Evolutionary conservation across 64 coral and sea anemone genomes (phyloP), one percentile per base, ranked within the genome.

Genomic region (Pachyseris speciosa): DNA sequence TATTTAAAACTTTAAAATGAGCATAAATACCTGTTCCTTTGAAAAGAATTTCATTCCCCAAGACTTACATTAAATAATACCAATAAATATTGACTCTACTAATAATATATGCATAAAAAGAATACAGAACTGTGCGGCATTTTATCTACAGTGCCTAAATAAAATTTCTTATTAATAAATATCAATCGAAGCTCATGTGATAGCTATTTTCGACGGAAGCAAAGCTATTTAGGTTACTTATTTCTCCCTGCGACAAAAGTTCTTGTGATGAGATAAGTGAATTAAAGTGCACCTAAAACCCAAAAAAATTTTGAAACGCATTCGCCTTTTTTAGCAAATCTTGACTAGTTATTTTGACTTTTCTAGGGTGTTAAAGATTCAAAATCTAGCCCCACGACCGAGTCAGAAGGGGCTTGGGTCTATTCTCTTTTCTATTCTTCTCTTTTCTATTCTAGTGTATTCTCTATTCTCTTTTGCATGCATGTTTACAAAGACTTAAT

Each of bases 1-100:
- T 53, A 63, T 40, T 81, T 81, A 81, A 53, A 81, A 58, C 48
- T 81, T 81, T 81, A 81, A 63, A 81, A 63, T n/a, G n/a, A n/a
- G n/a, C n/a, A n/a, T n/a, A n/a, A n/a, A n/a, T n/a, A n/a, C 60
- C 33, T 39, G 22, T 61, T 81, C 51, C 29, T 12, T 58, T 58
- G 49, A 80, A 57, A 80, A 80, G 76, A 59, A 81, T 61, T 63
- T 37, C 32, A 81, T 81, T 61, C 48, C 77, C 77, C 51, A n/a
- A 19, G 20, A 61, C n/a, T 81, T 16, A 37, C 33, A 37, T 22
- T 71, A 67, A 78, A 78, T 52, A 20, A 44, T 60, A 81, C 15
- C 20, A 61, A 81, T 81, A 81, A 81, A 81, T 81, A 81, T 1
- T 15, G 40, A 39, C 6, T 59, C 5, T 77, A 29, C 15, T 47